Evolutionary conservation across 2,797 vertebrate genomes (phyloP).

Genomic region (Malacoraja senta): DNA sequence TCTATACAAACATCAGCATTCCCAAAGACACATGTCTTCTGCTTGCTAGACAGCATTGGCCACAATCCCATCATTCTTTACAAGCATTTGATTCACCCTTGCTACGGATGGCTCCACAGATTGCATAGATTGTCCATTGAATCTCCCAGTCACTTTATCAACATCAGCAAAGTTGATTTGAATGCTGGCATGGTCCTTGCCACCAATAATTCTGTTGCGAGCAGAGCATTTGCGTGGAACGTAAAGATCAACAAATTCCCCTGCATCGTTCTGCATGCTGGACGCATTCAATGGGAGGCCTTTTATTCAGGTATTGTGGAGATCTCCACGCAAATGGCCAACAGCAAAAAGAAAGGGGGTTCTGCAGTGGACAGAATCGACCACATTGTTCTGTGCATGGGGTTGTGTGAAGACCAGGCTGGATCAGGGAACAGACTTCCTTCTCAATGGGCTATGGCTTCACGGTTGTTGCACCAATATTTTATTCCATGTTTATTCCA

Average conservation of each 20-base stretch:
- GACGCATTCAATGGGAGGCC: background rate
- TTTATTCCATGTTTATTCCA: too few species aligned
- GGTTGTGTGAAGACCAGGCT: too few species aligned
- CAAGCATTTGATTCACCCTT: slow-evolving; percentile 98
- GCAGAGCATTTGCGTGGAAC: slow-evolving; percentile 96
- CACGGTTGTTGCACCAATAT: too few species aligned
- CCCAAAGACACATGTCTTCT: too few species aligned
- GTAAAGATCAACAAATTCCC: slow-evolving; percentile 93
- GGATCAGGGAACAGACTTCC: too few species aligned
- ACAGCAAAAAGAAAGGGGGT: too few species aligned
- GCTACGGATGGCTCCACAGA: slow-evolving; percentile 87
- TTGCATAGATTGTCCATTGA: slow-evolving; percentile 90
- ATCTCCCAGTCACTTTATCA: slow-evolving; percentile 85
- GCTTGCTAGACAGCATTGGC: slow-evolving; percentile 55
- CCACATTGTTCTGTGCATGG: too few species aligned
- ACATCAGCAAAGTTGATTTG: slow-evolving; percentile 96
- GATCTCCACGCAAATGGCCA: background rate
- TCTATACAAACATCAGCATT: too few species aligned
- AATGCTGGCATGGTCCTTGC: slow-evolving; percentile 93
- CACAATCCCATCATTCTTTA: slow-evolving; percentile 73
- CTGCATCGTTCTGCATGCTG: slow-evolving; percentile 94
- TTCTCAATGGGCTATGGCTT: too few species aligned
- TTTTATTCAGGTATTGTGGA: background rate
- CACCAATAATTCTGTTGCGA: slow-evolving; percentile 91
- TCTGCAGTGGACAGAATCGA: too few species aligned